Percentiles rank a stretch among this genome's conserved stretches.
Conservation (phyloP, 2,113 vertebrate species). For the Ptyas mucosa region DNA sequence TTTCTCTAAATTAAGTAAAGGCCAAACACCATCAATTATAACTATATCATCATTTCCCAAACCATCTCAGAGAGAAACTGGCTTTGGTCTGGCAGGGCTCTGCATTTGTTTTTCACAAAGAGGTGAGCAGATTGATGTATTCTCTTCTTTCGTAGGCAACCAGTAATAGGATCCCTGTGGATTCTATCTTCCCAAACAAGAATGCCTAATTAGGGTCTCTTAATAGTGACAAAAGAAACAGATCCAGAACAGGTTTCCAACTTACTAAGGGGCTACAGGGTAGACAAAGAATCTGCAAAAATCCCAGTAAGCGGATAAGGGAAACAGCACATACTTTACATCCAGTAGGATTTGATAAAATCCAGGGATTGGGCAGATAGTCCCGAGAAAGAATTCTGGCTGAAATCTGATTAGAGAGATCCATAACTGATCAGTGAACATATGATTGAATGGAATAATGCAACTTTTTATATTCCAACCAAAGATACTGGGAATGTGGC, state of each 20-base stretch:
- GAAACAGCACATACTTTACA: not conserved
- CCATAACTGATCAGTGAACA: not conserved
- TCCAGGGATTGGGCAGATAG: not conserved
- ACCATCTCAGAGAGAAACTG: not conserved
- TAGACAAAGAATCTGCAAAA: not conserved
- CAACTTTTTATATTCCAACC: not conserved
- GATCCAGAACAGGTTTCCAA: not conserved
- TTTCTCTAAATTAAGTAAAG: slow-evolving; percentile 41
- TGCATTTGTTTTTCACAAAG: not conserved
- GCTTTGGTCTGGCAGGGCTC: not conserved
- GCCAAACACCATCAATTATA: slow-evolving; percentile 31
- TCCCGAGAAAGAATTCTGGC: not conserved
- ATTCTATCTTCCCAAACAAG: not conserved
- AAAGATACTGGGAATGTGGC: not conserved
- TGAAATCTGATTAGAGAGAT: not conserved
- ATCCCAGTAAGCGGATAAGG: not conserved
- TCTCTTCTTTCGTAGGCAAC: not conserved
- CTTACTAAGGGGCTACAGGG: too few relatives aligned
- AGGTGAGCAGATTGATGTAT: not conserved
- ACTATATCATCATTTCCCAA: not conserved
- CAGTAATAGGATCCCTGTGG: not conserved
- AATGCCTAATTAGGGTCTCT: not conserved
- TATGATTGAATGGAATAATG: too few relatives aligned
- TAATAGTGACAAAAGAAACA: not conserved
- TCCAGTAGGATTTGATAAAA: not conserved